phyloP scores from a whole-genome alignment of 1,140 invertebrate genomes.

The Drosophila gunungcola region DNA sequence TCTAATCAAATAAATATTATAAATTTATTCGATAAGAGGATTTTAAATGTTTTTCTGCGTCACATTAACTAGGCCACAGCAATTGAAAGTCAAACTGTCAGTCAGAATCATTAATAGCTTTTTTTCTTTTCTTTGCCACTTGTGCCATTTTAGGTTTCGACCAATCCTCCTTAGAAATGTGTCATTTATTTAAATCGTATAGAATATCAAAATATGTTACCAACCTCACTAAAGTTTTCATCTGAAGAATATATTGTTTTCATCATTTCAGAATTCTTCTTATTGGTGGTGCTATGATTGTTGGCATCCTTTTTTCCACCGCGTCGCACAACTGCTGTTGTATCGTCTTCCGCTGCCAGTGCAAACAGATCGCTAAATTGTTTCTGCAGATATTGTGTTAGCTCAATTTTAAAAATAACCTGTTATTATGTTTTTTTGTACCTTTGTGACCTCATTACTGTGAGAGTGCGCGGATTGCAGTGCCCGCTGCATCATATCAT shows the following conservation, averaged over 20 bases:
- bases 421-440: slow-evolving; percentile 44
- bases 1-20: too few species aligned
- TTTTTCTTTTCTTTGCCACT: slow-evolving; percentile 81
- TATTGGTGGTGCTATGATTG: slow-evolving; percentile 73
- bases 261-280: slow-evolving; percentile 75
- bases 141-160: slow-evolving; percentile 78
- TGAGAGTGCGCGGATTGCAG: slow-evolving; percentile 91
- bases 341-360: slow-evolving; percentile 94
- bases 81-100: slow-evolving; percentile 68
- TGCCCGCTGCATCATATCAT: slow-evolving; percentile 95
- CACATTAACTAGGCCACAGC: slow-evolving; percentile 31
- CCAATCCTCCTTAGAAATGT: slow-evolving; percentile 76
- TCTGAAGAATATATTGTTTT: slow-evolving; percentile 82
- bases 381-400: slow-evolving; percentile 87
- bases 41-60: slow-evolving; percentile 45
- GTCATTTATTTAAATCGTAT: not conserved
- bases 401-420: not conserved
- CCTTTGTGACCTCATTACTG: slow-evolving; percentile 90
- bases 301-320: slow-evolving; percentile 82
- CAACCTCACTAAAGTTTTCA: slow-evolving; percentile 81
- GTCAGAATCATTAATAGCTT: slow-evolving; percentile 82
- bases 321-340: slow-evolving; percentile 76
- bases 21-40: too few species aligned
- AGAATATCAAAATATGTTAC: not conserved
- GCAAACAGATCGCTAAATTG: slow-evolving; percentile 96